Conservation (phyloP, 2,113 vertebrate genomes). For the Anoplopoma fimbria region DNA sequence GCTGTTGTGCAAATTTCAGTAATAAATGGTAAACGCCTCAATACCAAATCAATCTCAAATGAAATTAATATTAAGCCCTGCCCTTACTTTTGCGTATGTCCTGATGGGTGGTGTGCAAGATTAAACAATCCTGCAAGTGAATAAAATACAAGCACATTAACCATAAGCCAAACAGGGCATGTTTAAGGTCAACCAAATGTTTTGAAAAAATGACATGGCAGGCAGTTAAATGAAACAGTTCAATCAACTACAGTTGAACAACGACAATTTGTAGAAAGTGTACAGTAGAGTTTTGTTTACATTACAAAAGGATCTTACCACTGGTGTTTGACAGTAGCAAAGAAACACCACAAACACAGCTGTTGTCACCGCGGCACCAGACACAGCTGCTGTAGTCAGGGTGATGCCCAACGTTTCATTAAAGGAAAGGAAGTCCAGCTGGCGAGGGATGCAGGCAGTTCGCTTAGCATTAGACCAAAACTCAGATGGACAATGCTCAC, state of each 20-base stretch:
- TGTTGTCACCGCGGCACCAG: constrained; percentile 75
- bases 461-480: constrained; percentile 80
- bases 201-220: not conserved
- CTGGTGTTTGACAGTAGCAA: constrained; percentile 69
- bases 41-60: too few species aligned
- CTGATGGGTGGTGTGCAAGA: too few species aligned
- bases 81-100: too few species aligned
- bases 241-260: not conserved
- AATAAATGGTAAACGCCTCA: too few species aligned
- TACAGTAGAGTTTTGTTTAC: not conserved
- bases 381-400: constrained; percentile 73
- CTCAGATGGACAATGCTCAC: constrained; percentile 76
- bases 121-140: too few species aligned
- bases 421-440: constrained; percentile 81
- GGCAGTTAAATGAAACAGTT: not conserved
- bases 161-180: not conserved
- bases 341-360: constrained; percentile 79
- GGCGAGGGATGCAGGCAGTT: constrained; percentile 77
- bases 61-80: too few species aligned
- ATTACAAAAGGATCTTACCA: constrained; percentile 52
- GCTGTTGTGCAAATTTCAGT: too few species aligned
- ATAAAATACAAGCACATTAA: not conserved
- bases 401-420: constrained; percentile 79
- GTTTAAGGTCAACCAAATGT: not conserved
- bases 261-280: not conserved